Evolutionary conservation across 2,113 vertebrate genomes (phyloP).

Genomic region (Chaetodon auriga): DNA sequence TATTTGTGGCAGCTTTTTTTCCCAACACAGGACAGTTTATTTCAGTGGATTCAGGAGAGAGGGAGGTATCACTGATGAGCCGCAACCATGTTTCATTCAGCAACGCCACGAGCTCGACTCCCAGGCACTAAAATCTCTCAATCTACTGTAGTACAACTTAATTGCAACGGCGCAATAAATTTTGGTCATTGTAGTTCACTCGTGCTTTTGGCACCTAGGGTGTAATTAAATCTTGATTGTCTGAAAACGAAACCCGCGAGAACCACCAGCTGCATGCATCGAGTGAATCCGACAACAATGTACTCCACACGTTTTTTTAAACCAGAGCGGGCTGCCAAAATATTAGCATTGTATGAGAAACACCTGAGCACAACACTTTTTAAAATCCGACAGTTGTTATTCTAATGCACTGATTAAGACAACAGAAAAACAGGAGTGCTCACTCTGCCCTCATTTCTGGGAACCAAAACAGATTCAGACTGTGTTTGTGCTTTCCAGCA

Average conservation of each 20-base stretch:
- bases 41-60: conserved; percentile 7
- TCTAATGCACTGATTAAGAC: not conserved
- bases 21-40: conserved; percentile 1
- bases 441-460: conserved; percentile 11
- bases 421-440: not conserved
- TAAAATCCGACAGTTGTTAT: not conserved
- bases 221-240: conserved; percentile 55
- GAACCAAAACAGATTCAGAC: not conserved
- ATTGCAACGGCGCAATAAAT: conserved; percentile 15
- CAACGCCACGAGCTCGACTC: not conserved
- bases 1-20: conserved; percentile 2
- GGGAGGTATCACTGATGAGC: conserved; percentile 1
- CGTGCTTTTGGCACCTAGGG: conserved; percentile 45
- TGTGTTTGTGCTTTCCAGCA: not conserved
- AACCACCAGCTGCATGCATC: conserved; percentile 25
- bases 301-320: not conserved
- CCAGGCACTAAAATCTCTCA: conserved; percentile 11
- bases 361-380: not conserved
- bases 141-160: not conserved
- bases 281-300: conserved; percentile 32
- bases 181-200: conserved; percentile 35
- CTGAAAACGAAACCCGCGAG: conserved; percentile 37
- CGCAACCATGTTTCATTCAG: conserved; percentile 13
- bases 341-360: not conserved
- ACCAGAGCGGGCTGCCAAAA: conserved; percentile 21